Percentiles rank a stretch among this genome's conserved stretches.
Conservation (phyloP, 2,113 vertebrate genomes). For the Crotalus helleri region DNA sequence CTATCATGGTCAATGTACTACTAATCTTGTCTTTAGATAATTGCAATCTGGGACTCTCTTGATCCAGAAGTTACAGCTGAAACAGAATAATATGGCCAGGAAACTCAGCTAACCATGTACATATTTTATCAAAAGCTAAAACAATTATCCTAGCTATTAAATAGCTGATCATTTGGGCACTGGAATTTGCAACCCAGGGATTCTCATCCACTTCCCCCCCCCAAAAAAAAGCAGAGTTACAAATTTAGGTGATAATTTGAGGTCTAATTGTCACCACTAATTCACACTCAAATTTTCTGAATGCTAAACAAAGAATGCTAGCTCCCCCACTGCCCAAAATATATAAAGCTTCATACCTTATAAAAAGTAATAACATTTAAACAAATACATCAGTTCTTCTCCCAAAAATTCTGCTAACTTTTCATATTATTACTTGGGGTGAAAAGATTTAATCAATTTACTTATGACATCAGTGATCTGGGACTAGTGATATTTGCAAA, state of each 20-base stretch:
- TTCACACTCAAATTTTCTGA: background rate
- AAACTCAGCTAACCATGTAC: background rate
- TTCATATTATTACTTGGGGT: background rate
- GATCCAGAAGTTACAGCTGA: background rate
- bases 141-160: background rate
- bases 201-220: conserved; percentile 1
- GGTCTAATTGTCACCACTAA: background rate
- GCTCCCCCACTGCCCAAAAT: background rate
- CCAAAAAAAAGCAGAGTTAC: conserved; percentile 3
- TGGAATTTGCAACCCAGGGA: conserved; percentile 1
- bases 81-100: background rate
- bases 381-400: background rate
- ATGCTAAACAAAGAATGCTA: background rate
- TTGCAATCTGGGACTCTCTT: background rate
- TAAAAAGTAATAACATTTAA: background rate
- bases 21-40: background rate
- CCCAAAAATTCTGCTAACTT: background rate
- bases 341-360: background rate
- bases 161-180: background rate
- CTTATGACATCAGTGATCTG: background rate
- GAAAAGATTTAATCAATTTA: background rate
- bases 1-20: background rate
- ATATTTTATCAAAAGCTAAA: background rate
- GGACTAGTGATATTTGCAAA: background rate
- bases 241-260: background rate